These are phyloP conservation scores for Antheraea pernyi DNA, from an alignment of 1,140 invertebrate genomes.

Conservation along the genomic window DNA sequence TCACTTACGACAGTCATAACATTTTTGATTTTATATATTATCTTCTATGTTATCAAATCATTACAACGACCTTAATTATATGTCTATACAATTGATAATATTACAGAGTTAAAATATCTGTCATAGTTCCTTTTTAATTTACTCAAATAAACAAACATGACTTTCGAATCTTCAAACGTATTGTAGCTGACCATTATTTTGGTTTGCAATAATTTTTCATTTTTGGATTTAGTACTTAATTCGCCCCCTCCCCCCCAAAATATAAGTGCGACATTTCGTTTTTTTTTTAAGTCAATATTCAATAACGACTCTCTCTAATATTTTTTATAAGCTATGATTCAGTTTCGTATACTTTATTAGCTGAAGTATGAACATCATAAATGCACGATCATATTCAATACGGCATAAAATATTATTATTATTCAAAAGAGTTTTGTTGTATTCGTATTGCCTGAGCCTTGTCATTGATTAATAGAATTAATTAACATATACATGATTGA, in stretches of 20 bases:
- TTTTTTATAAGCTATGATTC: constrained; percentile 18
- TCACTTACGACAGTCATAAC: constrained; percentile 25
- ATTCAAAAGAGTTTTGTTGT: background rate
- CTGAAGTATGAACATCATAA: background rate
- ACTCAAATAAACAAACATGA: background rate
- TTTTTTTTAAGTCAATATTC: constrained; percentile 27
- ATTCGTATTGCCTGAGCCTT: constrained; percentile 50
- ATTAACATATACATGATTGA: constrained; percentile 47
- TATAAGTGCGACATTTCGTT: constrained; percentile 72
- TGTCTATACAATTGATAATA: background rate
- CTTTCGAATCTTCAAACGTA: constrained; percentile 5
- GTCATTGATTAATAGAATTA: constrained; percentile 39
- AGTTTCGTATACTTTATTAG: constrained; percentile 3
- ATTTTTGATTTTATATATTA: too few species aligned
- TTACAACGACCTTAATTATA: background rate
- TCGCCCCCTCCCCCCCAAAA: constrained; percentile 44
- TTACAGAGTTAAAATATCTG: background rate
- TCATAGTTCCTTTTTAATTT: background rate
- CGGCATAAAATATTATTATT: background rate
- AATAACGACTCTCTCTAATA: constrained; percentile 60
- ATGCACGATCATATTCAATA: background rate
- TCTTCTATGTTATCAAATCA: background rate
- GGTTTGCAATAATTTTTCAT: constrained; percentile 40
- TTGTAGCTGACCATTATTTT: constrained; percentile 46
- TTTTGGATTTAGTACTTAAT: constrained; percentile 62